Evolutionary conservation across 2,888 invertebrate genomes (phyloP).

Genomic region (Dascillus cervinus): DNA sequence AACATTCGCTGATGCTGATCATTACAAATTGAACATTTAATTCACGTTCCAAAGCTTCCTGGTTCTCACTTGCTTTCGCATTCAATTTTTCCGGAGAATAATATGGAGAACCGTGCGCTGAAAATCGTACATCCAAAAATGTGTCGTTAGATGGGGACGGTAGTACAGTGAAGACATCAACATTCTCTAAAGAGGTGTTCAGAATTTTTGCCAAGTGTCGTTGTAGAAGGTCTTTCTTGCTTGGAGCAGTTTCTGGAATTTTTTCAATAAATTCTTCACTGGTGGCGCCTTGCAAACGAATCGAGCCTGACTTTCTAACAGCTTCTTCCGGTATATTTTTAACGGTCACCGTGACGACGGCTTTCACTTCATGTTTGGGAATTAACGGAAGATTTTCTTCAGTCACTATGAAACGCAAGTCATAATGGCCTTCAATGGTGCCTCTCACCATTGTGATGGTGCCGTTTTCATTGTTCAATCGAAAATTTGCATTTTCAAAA

Average conservation of each 20-base stretch:
- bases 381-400: constrained; percentile 57
- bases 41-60: constrained; percentile 62
- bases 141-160: constrained; percentile 56
- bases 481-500: constrained; percentile 53
- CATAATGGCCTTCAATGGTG: constrained; percentile 67
- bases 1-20: constrained; percentile 88
- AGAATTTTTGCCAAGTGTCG: constrained; percentile 60
- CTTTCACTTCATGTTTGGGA: constrained; percentile 62
- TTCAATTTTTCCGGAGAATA: constrained; percentile 84
- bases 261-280: constrained; percentile 77
- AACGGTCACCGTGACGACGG: constrained; percentile 80
- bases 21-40: constrained; percentile 70
- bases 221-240: constrained; percentile 62
- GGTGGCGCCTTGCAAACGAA: constrained; percentile 71
- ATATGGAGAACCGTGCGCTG: constrained; percentile 92
- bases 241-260: constrained; percentile 47
- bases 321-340: constrained; percentile 87
- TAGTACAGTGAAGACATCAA: constrained; percentile 90
- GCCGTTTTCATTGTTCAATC: constrained; percentile 67
- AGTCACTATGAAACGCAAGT: constrained; percentile 64
- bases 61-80: constrained; percentile 68
- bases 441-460: constrained; percentile 81
- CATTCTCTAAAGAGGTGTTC: constrained; percentile 71
- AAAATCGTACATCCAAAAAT: constrained; percentile 78
- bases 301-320: constrained; percentile 85